Evolutionary conservation across 2,797 vertebrate species (phyloP).

Genomic region (Rhabdomys pumilio): DNA sequence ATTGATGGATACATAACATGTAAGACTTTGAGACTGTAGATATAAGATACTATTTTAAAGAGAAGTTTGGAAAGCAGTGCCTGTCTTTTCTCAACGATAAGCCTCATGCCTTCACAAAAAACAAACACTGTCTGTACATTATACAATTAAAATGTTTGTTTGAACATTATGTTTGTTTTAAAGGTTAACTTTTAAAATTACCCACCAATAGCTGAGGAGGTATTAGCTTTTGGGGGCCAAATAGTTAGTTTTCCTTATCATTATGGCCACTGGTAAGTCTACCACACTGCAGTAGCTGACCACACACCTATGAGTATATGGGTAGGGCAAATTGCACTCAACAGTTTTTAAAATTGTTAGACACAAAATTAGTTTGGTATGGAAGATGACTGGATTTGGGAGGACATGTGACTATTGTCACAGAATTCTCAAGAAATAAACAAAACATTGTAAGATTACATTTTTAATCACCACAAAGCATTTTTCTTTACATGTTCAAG

Average conservation of each 20-base stretch:
- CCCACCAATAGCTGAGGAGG: background rate
- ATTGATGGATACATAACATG: background rate
- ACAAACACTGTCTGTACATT: background rate
- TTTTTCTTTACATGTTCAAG: background rate
- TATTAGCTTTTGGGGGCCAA: background rate
- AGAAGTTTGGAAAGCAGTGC: background rate
- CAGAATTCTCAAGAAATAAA: background rate
- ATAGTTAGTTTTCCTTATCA: background rate
- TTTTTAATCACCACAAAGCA: background rate
- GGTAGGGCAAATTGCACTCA: background rate
- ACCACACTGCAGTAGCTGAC: too few species aligned
- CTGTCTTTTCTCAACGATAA: background rate
- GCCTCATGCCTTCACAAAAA: background rate
- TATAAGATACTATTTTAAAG: background rate
- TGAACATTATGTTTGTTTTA: conserved; percentile 10
- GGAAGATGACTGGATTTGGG: background rate
- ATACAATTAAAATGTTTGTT: background rate
- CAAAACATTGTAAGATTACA: background rate
- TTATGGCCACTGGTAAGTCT: background rate
- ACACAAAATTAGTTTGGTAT: background rate
- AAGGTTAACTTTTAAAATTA: background rate
- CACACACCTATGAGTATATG: background rate
- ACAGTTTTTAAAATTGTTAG: background rate
- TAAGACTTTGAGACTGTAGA: background rate
- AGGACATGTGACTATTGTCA: background rate